Evolutionary conservation across 2,797 vertebrate species (phyloP).

Genomic region (Pipistrellus kuhlii): DNA sequence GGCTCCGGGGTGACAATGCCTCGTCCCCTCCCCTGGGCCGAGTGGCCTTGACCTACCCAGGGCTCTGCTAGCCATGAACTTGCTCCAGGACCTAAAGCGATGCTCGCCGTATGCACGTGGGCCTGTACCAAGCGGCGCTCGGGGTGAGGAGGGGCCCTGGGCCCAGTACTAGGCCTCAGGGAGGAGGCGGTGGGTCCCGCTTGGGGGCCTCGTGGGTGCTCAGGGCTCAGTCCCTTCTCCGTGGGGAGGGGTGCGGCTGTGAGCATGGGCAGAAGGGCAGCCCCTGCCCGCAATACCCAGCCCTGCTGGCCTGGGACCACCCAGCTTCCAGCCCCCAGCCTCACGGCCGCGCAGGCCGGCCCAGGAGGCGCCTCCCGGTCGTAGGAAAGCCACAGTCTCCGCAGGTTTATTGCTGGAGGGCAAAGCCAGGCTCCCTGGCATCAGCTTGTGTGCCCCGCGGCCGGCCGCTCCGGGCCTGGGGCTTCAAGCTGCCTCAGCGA

Average conservation of each 20-base stretch:
- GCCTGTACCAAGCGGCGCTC: conserved; percentile 68
- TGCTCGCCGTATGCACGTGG: conserved; percentile 67
- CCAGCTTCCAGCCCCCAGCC: neutral
- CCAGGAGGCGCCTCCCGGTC: neutral
- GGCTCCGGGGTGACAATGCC: neutral
- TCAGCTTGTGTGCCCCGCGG: neutral
- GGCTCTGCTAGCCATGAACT: conserved; percentile 9
- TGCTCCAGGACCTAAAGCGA: conserved; percentile 51
- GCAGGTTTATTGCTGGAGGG: conserved; percentile 60
- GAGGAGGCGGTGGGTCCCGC: neutral
- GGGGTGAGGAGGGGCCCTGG: neutral
- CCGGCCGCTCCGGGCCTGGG: neutral
- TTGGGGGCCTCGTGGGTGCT: neutral
- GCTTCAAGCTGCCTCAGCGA: neutral
- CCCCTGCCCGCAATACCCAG: conserved; percentile 27
- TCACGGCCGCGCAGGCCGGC: neutral
- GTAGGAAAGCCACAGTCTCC: neutral
- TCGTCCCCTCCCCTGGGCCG: conserved; percentile 11
- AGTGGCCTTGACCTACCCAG: conserved; percentile 32
- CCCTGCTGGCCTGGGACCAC: neutral
- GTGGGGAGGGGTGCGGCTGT: neutral
- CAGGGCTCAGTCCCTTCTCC: neutral
- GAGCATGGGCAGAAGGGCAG: neutral
- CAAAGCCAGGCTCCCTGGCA: neutral
- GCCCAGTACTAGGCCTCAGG: neutral